Conservation (phyloP, 2,113 vertebrate genomes). For the Glaucidium brasilianum region DNA sequence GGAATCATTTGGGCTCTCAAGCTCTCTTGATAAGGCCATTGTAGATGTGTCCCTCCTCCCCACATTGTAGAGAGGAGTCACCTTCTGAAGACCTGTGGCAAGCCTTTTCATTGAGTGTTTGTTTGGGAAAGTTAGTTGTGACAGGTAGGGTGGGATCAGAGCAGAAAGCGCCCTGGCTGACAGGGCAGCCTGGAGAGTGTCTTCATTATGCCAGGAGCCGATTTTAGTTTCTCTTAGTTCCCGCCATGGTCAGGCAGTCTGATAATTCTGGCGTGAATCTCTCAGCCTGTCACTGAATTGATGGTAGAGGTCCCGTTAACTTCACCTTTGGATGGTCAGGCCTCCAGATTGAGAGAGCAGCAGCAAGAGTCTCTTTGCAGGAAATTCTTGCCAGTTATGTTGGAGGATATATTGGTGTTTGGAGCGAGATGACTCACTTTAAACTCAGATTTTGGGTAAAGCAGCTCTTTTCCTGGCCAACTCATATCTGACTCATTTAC, state of each 20-base stretch:
- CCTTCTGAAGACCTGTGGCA: not conserved
- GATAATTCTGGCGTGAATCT: not conserved
- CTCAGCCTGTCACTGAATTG: not conserved
- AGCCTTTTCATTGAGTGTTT: not conserved
- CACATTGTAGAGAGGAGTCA: rapidly evolving
- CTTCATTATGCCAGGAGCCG: not conserved
- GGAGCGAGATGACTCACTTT: constrained; percentile 80
- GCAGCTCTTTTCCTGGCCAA: constrained; percentile 77
- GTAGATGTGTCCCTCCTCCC: not conserved
- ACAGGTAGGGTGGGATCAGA: not conserved
- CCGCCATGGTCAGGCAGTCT: not conserved
- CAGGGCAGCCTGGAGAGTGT: not conserved
- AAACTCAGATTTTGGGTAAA: constrained; percentile 78
- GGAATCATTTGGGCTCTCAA: not conserved
- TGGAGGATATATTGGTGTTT: constrained; percentile 78
- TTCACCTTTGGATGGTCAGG: constrained; percentile 11
- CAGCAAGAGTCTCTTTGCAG: constrained; percentile 64
- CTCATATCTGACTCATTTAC: constrained; percentile 83
- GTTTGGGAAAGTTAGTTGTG: not conserved
- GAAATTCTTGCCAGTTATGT: constrained; percentile 73
- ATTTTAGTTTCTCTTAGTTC: not conserved
- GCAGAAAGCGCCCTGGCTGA: rapidly evolving
- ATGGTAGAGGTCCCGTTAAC: not conserved
- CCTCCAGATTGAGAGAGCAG: constrained; percentile 57
- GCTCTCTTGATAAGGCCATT: too few relatives aligned